phyloP scores from a whole-genome alignment of 2,113 vertebrate genomes.

The Gila orcuttii region DNA sequence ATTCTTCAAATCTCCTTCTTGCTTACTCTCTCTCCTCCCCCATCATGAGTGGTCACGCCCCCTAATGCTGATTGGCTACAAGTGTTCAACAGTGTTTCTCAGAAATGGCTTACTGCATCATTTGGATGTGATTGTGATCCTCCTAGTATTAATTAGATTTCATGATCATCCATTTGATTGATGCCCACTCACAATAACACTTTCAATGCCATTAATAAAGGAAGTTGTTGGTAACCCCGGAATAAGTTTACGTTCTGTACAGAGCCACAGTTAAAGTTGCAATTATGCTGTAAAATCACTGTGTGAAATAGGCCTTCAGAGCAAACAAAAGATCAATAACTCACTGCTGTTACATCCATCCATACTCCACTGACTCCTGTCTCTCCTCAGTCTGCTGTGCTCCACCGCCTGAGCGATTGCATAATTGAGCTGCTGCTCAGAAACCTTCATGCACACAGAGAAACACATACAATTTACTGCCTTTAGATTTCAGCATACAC shows the following conservation, averaged over 20 bases:
- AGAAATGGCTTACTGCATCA: too few species aligned
- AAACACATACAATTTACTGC: neutral
- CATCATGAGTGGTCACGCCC: too few species aligned
- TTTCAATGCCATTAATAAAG: neutral
- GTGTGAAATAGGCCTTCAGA: neutral
- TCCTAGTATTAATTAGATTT: neutral
- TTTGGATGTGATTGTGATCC: neutral
- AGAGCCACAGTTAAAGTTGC: neutral
- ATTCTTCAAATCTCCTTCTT: too few species aligned
- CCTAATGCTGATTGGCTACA: too few species aligned
- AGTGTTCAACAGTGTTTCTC: too few species aligned
- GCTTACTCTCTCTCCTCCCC: too few species aligned
- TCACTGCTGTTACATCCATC: constrained; percentile 73
- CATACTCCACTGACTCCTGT: constrained; percentile 81
- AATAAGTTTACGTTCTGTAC: neutral
- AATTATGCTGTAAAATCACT: neutral
- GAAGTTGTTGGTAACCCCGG: neutral
- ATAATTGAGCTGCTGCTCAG: constrained; percentile 88
- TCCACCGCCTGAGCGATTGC: constrained; percentile 86
- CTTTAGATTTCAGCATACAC: neutral
- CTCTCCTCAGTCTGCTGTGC: constrained; percentile 79
- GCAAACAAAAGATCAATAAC: neutral
- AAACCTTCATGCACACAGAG: constrained; percentile 75
- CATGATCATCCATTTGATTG: neutral
- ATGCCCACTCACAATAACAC: neutral